Percentiles rank a stretch among this genome's conserved stretches.
Evolutionary conservation across 1,140 invertebrate species (phyloP).

Genomic region (Riptortus pedestris): DNA sequence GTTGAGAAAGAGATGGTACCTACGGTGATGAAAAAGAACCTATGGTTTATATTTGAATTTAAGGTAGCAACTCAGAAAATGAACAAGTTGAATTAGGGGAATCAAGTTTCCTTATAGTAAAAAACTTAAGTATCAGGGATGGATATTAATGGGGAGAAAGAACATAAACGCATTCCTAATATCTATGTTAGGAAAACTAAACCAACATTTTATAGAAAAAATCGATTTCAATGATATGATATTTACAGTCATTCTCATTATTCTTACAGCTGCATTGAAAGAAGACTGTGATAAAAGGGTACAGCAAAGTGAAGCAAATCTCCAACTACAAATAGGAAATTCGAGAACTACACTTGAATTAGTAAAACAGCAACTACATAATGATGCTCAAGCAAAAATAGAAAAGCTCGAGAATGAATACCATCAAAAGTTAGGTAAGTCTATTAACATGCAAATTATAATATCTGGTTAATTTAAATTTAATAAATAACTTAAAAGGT

Average conservation of each 20-base stretch:
- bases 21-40: no score
- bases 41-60: no score
- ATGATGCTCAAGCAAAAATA: slow-evolving; percentile 38
- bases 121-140: background rate
- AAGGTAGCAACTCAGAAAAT: no score
- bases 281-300: slow-evolving; percentile 37
- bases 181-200: no score
- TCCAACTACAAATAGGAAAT: slow-evolving; percentile 37
- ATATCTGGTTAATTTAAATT: no score
- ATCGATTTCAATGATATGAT: no score
- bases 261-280: slow-evolving; percentile 37
- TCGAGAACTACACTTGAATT: slow-evolving; percentile 38
- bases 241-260: no score
- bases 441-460: no score
- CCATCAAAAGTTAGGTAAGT: slow-evolving; percentile 39
- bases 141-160: background rate
- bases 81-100: no score
- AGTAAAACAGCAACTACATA: slow-evolving; percentile 41
- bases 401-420: slow-evolving; percentile 38
- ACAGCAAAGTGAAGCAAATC: slow-evolving; percentile 37
- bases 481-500: background rate
- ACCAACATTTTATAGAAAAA: no score
- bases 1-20: no score
- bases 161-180: background rate
- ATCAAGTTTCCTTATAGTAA: background rate